Evolutionary conservation across 1,140 invertebrate genomes (phyloP), one percentile per base, ranked within the genome.

Genomic region (Nephila pilipes): DNA sequence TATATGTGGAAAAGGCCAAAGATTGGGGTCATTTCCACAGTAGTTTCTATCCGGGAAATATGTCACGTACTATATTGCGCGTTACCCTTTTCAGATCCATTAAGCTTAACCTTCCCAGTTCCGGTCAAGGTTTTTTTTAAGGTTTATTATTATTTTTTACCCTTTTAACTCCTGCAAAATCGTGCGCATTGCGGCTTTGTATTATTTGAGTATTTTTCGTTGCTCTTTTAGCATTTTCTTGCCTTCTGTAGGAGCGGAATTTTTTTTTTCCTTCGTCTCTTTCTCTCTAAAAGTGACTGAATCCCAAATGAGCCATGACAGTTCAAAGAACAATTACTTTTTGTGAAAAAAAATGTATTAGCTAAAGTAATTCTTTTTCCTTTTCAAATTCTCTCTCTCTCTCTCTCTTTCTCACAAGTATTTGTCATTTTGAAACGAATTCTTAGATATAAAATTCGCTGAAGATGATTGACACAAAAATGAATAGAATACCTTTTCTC

Each of bases 61-160:
- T 92, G 83, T 93, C 91, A 93, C 91, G 91, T 93, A 79, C 83
- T 87, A 14, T 58, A 92, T 92, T 87, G 65, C 69, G 65, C 83
- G 83, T 93, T 93, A 80, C 63, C 91, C 91, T 87, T 93, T 93
- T 93, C 54, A 93, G 85, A 80, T 79, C 91, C 91, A 93, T 93
- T 93, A 93, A 87, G 91, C 69, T 93, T 93, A 93, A 93, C 91
- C 91, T 69, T n/a, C 57, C 63, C 55, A 75, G 55, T 80, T 93
- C 91, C 69, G 83, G 91, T 93, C 91, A 93, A 80, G 91, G n/a
- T 80, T 25, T 46, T 79, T 79, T 75, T 65, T 14, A 58, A 32
- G 12, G 22, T 55, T 90, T 90, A n/a, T 69, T 69, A 3, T 25
- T n/a, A 2, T 46, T 75, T 54, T 80, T 80, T 38, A 32, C 54